Evolutionary conservation across 2,888 invertebrate genomes (phyloP).

Genomic region (Automeris io): DNA sequence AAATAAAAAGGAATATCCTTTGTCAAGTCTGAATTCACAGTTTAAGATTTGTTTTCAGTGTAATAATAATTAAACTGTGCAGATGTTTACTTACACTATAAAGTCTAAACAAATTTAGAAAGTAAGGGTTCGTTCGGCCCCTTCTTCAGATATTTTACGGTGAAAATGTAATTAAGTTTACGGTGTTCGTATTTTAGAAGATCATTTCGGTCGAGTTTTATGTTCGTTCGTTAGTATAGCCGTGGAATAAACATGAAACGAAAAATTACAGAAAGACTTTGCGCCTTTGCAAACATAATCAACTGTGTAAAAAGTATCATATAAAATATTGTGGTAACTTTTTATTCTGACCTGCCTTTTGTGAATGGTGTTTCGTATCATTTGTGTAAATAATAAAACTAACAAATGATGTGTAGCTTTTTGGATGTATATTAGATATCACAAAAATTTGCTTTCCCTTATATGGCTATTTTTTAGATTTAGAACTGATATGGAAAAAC

Average conservation of each 20-base stretch:
- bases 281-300: conserved; percentile 3
- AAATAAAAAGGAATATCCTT: not conserved
- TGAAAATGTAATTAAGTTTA: conserved; percentile 16
- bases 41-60: conserved; percentile 6
- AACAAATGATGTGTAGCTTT: too few relatives aligned
- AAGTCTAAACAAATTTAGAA: conserved; percentile 9
- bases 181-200: conserved; percentile 14
- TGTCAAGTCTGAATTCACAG: not conserved
- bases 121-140: not conserved
- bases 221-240: conserved; percentile 9
- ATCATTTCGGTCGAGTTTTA: conserved; percentile 13
- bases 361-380: too few relatives aligned
- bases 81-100: conserved; percentile 8
- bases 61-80: conserved; percentile 9
- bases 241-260: conserved; percentile 8
- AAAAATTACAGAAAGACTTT: conserved; percentile 7
- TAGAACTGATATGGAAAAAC: too few relatives aligned
- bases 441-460: too few relatives aligned
- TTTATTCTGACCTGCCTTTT: not conserved
- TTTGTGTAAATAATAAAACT: too few relatives aligned
- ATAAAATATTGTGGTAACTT: not conserved
- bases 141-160: conserved; percentile 10
- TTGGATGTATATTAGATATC: too few relatives aligned
- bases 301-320: conserved; percentile 5
- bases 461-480: too few relatives aligned